Evolutionary conservation across 2,113 vertebrate genomes (phyloP).

Genomic region (Stigmatopora nigra): DNA sequence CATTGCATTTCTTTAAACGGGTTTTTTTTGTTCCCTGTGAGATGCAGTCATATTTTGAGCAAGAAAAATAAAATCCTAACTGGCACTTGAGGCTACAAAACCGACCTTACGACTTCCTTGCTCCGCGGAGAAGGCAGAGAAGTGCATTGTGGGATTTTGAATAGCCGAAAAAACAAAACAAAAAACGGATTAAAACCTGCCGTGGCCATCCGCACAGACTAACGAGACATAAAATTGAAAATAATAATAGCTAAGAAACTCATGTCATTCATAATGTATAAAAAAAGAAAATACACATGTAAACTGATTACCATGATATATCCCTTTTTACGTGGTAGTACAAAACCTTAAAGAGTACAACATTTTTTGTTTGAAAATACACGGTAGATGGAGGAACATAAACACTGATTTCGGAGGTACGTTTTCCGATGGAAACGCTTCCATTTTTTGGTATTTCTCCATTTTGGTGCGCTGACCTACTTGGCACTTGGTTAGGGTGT

Average conservation of each 20-base stretch:
- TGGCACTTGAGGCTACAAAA: conserved; percentile 36
- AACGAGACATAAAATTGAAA: conserved; percentile 46
- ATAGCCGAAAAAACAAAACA: conserved; percentile 44
- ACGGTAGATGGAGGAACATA: conserved; percentile 30
- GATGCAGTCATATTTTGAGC: conserved; percentile 26
- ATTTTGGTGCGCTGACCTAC: conserved; percentile 9
- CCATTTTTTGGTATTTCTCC: conserved; percentile 4
- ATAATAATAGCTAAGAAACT: conserved; percentile 48
- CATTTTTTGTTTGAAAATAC: conserved; percentile 38
- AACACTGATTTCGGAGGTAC: conserved; percentile 49
- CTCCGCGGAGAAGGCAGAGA: conserved; percentile 1
- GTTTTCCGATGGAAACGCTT: conserved; percentile 37
- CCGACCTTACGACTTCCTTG: neutral
- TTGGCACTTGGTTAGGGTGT: conserved; percentile 37
- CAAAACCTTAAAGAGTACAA: conserved; percentile 59
- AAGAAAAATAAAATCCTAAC: conserved; percentile 37
- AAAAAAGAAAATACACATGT: conserved; percentile 65
- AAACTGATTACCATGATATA: conserved; percentile 66
- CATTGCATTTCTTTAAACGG: conserved; percentile 15
- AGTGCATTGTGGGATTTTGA: conserved; percentile 30
- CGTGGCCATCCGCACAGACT: conserved; percentile 45
- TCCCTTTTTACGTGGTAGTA: conserved; percentile 64
- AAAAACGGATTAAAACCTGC: conserved; percentile 33
- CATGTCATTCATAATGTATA: conserved; percentile 54
- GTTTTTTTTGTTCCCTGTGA: conserved; percentile 32